Percentiles rank a stretch among this genome's conserved stretches.
Evolutionary conservation across 2,113 vertebrate genomes (phyloP).

Genomic region (Callopanchax toddi): DNA sequence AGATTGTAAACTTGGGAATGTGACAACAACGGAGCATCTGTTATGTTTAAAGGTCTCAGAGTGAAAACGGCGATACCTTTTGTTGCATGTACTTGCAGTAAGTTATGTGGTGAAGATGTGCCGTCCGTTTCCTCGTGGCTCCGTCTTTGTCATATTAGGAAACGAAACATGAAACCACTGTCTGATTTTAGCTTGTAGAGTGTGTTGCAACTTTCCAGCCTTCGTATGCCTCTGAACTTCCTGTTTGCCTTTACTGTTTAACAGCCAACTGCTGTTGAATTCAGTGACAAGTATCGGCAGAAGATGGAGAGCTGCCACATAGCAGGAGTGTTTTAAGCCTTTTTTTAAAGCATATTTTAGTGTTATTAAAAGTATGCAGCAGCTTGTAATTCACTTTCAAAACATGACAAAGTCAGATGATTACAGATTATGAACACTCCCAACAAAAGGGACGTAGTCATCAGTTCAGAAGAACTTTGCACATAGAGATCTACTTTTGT

Average conservation of each 20-base stretch:
- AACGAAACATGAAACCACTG: conserved; percentile 24
- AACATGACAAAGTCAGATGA: not conserved
- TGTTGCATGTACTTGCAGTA: conserved; percentile 33
- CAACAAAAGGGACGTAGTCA: conserved; percentile 9
- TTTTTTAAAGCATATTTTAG: too few relatives aligned
- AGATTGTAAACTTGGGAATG: conserved; percentile 12
- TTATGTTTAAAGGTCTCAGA: conserved; percentile 16
- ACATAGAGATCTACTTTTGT: not conserved
- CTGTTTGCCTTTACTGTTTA: not conserved
- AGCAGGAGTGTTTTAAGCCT: too few relatives aligned
- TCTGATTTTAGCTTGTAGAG: conserved; percentile 13
- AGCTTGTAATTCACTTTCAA: too few relatives aligned
- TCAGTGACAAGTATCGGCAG: not conserved
- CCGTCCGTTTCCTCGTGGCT: conserved; percentile 7
- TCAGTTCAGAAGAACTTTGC: too few relatives aligned
- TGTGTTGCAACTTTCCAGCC: too few relatives aligned
- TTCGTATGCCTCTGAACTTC: not conserved
- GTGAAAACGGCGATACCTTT: conserved; percentile 20
- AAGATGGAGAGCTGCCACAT: too few relatives aligned
- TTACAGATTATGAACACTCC: not conserved
- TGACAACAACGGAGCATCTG: conserved; percentile 1
- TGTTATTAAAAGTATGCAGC: not conserved
- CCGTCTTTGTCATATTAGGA: conserved; percentile 12
- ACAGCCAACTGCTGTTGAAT: not conserved
- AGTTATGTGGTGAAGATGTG: not conserved